Evolutionary conservation across 92 coral and sea anemone genomes (phyloP), one percentile per base, ranked within the genome.

Genomic region (Palythoa heliodiscus): DNA sequence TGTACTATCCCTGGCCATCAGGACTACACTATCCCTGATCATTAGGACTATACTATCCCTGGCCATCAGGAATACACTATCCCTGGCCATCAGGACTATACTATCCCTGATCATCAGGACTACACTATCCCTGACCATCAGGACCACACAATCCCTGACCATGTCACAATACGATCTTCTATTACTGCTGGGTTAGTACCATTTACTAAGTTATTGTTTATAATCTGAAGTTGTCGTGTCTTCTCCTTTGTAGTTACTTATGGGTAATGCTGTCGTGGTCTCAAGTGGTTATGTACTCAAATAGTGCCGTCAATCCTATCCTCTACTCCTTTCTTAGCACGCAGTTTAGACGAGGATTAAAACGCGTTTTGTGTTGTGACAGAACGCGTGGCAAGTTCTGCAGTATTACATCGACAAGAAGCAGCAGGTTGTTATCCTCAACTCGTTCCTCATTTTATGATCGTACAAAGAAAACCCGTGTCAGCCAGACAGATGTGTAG

Each of bases 251-350:
- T 76, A 93, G 97, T 75, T 82, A 91, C 73, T 53, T 60, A 66
- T 82, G 83, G 83, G 82, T 96, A 8, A 71, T 96, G 68, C 87
- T 91, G 70, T 93, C 98, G 25, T 96, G 95, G 76, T 86, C 92
- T 15, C 92, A 92, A 39, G 93, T 96, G 15, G 52, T 96, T 52
- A 93, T 96, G 81, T 96, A 92, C 89, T 77, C 93, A 17, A 96
- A 96, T 79, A 96, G 99, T 82, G 98, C 97, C 52, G 92, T 86
- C 10, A 96, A 96, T 66, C 99, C 99, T 1, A 93, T 96, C 48
- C 90, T 96, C 73, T 96, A 96, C 90, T 95, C 94, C 25, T 94
- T 96, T 87, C 90, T 96, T 84, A 93, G 99, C 22, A 92, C 90
- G 58, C 95, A 93, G 87, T 96, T 96, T 83, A 91, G 96, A 43